Conservation (phyloP, 1,140 invertebrate genomes). For the Sycobia sp. region DNA sequence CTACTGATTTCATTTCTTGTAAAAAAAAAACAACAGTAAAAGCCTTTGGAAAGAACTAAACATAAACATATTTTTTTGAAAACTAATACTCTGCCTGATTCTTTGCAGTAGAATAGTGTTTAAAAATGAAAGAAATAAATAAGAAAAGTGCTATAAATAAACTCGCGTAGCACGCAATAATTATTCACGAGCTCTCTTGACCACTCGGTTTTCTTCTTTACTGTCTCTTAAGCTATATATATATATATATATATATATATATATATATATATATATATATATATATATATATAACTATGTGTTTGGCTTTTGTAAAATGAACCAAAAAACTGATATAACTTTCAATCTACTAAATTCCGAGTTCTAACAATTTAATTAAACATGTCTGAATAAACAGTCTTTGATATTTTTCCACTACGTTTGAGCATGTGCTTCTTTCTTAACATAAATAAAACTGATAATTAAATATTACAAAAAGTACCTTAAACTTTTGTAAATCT, state of each 20-base stretch:
- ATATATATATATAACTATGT: too few species aligned
- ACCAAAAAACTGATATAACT: background rate
- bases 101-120: constrained; percentile 4
- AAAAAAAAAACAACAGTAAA: constrained; percentile 6
- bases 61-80: background rate
- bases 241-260: too few species aligned
- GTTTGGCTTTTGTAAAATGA: constrained; percentile 9
- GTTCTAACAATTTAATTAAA: constrained; percentile 2
- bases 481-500: background rate
- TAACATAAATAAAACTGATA: background rate
- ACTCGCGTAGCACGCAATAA: constrained; percentile 21
- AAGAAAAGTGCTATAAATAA: background rate
- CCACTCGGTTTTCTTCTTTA: background rate
- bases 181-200: constrained; percentile 22
- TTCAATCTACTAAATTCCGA: background rate
- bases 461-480: background rate
- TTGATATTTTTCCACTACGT: constrained; percentile 5
- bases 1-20: background rate
- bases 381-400: background rate
- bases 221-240: constrained; percentile 7
- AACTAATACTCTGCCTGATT: constrained; percentile 1
- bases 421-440: constrained; percentile 18
- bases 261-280: too few species aligned
- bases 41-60: background rate
- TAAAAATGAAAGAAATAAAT: constrained; percentile 1